Evolutionary conservation across 53 echinoderm and acorn worm genomes (phyloP).

Genomic region (Holothuria leucospilota): DNA sequence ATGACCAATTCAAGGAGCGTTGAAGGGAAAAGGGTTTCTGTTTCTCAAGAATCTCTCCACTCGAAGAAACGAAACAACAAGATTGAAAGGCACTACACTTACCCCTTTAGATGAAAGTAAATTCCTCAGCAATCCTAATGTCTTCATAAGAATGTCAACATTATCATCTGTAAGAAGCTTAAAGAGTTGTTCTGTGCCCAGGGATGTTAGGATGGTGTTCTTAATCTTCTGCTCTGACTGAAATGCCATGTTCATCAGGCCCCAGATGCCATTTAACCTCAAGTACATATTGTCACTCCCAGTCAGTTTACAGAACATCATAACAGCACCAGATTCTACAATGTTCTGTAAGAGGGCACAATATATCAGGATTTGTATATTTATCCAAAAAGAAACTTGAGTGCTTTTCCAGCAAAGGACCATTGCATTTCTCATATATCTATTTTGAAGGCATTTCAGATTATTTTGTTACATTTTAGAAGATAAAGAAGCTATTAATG

Average conservation of each 20-base stretch:
- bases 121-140: slow-evolving; percentile 90
- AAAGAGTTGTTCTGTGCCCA: slow-evolving; percentile 94
- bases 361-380: neutral
- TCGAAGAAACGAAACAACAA: too few relatives aligned
- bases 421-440: too few relatives aligned
- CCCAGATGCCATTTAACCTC: slow-evolving; percentile 98
- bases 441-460: too few relatives aligned
- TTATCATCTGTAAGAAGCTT: slow-evolving; percentile 88
- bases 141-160: slow-evolving; percentile 97
- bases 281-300: slow-evolving; percentile 74
- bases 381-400: neutral
- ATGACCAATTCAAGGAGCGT: too few relatives aligned
- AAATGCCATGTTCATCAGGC: slow-evolving; percentile 99
- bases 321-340: slow-evolving; percentile 89
- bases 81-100: slow-evolving; percentile 1
- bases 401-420: too few relatives aligned
- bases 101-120: slow-evolving; percentile 90
- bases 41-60: too few relatives aligned
- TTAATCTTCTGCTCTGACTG: slow-evolving; percentile 96
- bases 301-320: slow-evolving; percentile 88
- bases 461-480: too few relatives aligned
- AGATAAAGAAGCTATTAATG: too few relatives aligned
- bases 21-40: too few relatives aligned
- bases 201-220: slow-evolving; percentile 77
- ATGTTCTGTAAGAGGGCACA: slow-evolving; percentile 68